Evolutionary conservation across 2,888 invertebrate species (phyloP).

Genomic region (Phlogophora meticulosa): DNA sequence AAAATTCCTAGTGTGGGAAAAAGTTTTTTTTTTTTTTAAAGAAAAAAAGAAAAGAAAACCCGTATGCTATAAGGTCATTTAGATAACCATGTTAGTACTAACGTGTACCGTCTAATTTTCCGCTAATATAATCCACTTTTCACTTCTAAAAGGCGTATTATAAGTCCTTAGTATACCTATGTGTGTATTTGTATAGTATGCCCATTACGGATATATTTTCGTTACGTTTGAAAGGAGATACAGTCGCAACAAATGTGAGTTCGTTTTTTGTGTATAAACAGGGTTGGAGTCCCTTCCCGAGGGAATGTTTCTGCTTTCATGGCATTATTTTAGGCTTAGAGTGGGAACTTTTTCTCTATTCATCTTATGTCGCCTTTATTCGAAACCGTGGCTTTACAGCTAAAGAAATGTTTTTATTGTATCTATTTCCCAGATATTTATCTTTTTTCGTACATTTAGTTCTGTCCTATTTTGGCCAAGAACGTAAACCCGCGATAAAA

Average conservation of each 20-base stretch:
- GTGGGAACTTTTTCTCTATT: slow-evolving; percentile 54
- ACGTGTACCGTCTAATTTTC: background rate
- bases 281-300: slow-evolving; percentile 63
- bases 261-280: slow-evolving; percentile 69
- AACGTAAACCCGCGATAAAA: background rate
- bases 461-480: background rate
- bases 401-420: slow-evolving; percentile 40
- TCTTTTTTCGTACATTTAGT: slow-evolving; percentile 26
- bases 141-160: background rate
- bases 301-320: slow-evolving; percentile 65
- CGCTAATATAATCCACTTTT: background rate
- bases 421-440: slow-evolving; percentile 41
- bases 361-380: slow-evolving; percentile 51
- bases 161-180: background rate
- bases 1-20: no score
- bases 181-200: slow-evolving; percentile 14
- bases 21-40: no score
- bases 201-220: slow-evolving; percentile 58
- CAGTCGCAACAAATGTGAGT: slow-evolving; percentile 64
- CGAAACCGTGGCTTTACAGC: slow-evolving; percentile 38
- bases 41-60: no score
- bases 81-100: no score
- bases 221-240: slow-evolving; percentile 62
- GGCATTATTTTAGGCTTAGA: slow-evolving; percentile 69
- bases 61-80: no score